Base-by-base conservation (phyloP, 2,113 vertebrate genomes). In the Alouatta palliata region DNA sequence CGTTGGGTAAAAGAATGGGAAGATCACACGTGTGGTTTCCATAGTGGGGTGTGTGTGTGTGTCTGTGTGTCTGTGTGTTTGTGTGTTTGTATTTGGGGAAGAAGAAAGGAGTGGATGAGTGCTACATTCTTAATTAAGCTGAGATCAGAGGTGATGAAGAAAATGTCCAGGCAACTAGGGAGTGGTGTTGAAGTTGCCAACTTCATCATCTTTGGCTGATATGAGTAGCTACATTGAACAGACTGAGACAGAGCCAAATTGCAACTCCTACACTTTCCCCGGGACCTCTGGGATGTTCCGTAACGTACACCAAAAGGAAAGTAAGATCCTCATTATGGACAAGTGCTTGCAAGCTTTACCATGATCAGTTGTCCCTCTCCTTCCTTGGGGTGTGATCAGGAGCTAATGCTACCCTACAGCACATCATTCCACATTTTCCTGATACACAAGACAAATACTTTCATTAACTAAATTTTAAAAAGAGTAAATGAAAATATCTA, bases 341-440 rank as follows among this genome's bases (percentile, higher is more conserved):
- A 92, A 70, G 77, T 94, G 70, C 45, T 96, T 47, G 73, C 21
- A 81, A 97, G 82, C 27, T 88, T 56, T 96, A 83, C 71, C 85
- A 79, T 90, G 47, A 81, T 97, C 96, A 64, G 11, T 79, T 89
- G 23, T 4, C 47, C 80, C 4, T 61, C 32, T 91, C 73, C 89
- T 76, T 79, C 13, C 93, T 97, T 70, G 89, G 76, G 79, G 89
- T 71, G 73, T 84, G 95, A n/a, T 93, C 94, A 47, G 77, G 94
- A 97, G 77, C 23, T 70, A 91, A 20, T 83, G 35, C 35, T 87
- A 13, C 2, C 71, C n/a, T 79, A 77, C 2, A 52, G 45, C 49
- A 90, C 43, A 80, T 70, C n/a, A 49, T 71, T 89, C 19, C 19
- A 47, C 20, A 8, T 82, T 89, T 86, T 52, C 90, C 71, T 58